Base-by-base conservation (phyloP, 2,888 invertebrate species). In the Leucozona laternaria region DNA sequence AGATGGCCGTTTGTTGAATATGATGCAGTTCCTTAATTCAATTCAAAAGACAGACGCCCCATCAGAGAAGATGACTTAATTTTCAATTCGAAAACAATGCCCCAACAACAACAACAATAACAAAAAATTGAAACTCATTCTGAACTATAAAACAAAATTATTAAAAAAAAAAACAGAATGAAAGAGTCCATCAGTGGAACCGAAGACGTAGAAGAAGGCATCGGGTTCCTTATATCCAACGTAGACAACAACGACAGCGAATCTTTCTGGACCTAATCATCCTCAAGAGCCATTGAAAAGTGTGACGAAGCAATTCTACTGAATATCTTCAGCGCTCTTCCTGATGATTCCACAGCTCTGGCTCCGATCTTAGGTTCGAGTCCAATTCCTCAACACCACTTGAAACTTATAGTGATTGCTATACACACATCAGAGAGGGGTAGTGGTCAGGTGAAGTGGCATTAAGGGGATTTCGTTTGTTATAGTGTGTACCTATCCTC, bases 251-350 rank as follows among this genome's bases (percentile, higher is more conserved):
- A 40, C 58, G 71, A 77, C 76, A 48, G 50, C 48, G 62, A 82
- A 62, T 76, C 76, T 62, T 48, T 75, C 75, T 55, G 62, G 75
- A 78, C 77, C 81, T 86, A 86, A 81, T 86, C 81, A 86, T 78
- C 81, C 68, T 86, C 57, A 70, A 86, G 81, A 71, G 70, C 73
- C 73, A 86, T 86, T 86, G 86, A 81, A 81, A 86, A 86, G 86
- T 86, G 86, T 81, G 86, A 81, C 86, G 86, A 78, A 75, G 86
- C 81, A 75, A 58, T 64, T 78, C 57, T 55, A 68, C 50, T 37
- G 53, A 37, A 64, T n/a, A n/a, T 31, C 31, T 34, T 28, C 31
- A 13, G 43, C 28, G 20, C n/a, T 53, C 31, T 48, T 66, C 31
- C 48, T 43, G 45, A 17, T 28, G 43, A n/a, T n/a, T n/a, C n/a